These are phyloP conservation scores for Microcebus lehilahytsara DNA, from an alignment of 2,113 vertebrate species.

Conservation along the genomic window DNA sequence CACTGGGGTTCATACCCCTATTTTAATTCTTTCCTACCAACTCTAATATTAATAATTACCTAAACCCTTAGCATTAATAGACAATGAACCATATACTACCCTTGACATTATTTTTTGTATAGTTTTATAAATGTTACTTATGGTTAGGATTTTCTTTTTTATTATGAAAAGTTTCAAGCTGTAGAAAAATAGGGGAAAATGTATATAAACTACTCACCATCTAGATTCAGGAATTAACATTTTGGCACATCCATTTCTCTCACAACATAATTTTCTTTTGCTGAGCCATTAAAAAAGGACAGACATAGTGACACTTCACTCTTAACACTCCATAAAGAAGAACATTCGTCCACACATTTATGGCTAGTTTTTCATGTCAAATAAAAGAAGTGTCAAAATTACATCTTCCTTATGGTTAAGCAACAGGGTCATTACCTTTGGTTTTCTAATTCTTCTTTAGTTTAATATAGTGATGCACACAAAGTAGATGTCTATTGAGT, in stretches of 20 bases:
- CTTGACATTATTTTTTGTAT: background rate
- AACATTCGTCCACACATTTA: background rate
- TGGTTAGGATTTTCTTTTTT: background rate
- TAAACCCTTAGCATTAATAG: background rate
- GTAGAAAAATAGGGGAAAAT: background rate
- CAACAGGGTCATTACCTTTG: background rate
- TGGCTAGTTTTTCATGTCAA: background rate
- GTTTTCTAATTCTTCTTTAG: conserved; percentile 1
- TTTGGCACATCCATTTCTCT: background rate
- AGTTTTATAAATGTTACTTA: background rate
- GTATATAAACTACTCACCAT: conserved; percentile 26
- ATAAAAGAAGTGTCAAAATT: background rate
- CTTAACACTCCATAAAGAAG: background rate
- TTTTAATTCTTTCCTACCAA: background rate
- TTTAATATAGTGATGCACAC: background rate
- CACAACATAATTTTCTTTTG: background rate
- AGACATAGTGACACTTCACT: background rate
- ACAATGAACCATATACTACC: background rate
- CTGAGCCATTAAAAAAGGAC: background rate
- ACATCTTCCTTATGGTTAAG: background rate
- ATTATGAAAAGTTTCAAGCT: conserved; percentile 24
- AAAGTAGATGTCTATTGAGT: background rate
- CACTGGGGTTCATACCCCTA: background rate
- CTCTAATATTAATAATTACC: background rate
- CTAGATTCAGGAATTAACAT: background rate